Evolutionary conservation across 2,888 invertebrate genomes (phyloP), one percentile per base, ranked within the genome.

Genomic region (Adelognathus sp.): DNA sequence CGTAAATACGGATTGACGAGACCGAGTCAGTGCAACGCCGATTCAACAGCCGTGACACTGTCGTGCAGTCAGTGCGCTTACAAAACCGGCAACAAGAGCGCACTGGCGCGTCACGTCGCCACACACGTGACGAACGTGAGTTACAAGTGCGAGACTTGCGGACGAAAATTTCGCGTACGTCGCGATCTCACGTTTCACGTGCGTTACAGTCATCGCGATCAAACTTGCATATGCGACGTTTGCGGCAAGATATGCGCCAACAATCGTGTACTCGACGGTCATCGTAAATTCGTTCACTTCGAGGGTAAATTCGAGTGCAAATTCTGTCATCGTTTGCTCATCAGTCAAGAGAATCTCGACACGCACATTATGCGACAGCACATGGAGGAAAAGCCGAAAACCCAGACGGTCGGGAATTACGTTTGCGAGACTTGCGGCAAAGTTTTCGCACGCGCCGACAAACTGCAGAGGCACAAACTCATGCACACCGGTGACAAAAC

Each of bases 321-420:
- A 16, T 77, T 90, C 0, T 91, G 91, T 58, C 89, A 90, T 46
- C 76, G 90, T 11, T 80, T 90, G 11, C 87, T 92, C 85, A 92
- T 92, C 3, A 92, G 89, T 1, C 92, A 92, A 33, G 91, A 91
- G 67, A 92, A 92, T 54, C 88, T 92, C n/a, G 91, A 92, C 64
- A 89, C 88, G 36, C 91, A 91, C 63, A 86, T 91, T 82, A 50
- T 88, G 1, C 81, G 85, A 14, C 88, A 88, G 24, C 91, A 91
- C 79, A 88, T 88, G 69, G 36, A 61, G 4, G 61, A 56, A 11
- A 46, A 44, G 50, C 18, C 56, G 27, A 3, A n/a, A 2, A 69
- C 50, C 6, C 3, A 6, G 0, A 64, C 46, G n/a, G 70, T 86
- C 6, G 87, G 90, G 39, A 87, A 86, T 21, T 87, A 86, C 0